Evolutionary conservation across 2,888 invertebrate species (phyloP).

Genomic region (Nemapogon koenigi): DNA sequence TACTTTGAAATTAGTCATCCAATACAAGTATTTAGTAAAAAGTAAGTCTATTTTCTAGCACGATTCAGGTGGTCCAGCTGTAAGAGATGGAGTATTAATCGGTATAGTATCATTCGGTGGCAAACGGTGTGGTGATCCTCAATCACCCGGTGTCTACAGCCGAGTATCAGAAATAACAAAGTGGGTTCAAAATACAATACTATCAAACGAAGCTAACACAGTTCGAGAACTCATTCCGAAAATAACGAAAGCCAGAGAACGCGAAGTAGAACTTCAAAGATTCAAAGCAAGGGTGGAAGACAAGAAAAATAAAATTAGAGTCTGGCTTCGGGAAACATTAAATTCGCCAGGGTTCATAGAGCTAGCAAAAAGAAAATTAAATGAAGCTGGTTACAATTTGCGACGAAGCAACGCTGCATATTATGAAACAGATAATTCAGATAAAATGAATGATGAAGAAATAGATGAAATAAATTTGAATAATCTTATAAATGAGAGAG

Average conservation of each 20-base stretch:
- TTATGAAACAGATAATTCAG: constrained; percentile 17
- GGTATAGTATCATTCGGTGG: constrained; percentile 54
- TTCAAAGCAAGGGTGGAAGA: constrained; percentile 49
- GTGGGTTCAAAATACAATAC: constrained; percentile 29
- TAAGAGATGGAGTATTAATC: constrained; percentile 43
- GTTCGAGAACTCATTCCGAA: constrained; percentile 37
- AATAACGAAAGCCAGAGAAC: constrained; percentile 37
- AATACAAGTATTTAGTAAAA: no score
- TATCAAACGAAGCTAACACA: constrained; percentile 31
- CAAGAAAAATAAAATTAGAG: constrained; percentile 49
- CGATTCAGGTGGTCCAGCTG: constrained; percentile 52
- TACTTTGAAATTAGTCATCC: no score
- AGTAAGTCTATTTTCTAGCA: constrained; percentile 26
- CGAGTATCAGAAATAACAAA: constrained; percentile 37
- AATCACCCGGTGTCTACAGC: constrained; percentile 51
- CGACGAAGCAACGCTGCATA: constrained; percentile 18
- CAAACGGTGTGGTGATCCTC: constrained; percentile 50
- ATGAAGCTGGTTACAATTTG: constrained; percentile 33
- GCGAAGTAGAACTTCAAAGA: constrained; percentile 41
- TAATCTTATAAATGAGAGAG: constrained; percentile 42
- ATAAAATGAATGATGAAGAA: constrained; percentile 28
- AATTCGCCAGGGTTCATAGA: constrained; percentile 42
- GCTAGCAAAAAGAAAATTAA: constrained; percentile 42
- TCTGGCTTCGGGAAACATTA: constrained; percentile 44
- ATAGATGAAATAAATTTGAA: constrained; percentile 45